phyloP scores from a whole-genome alignment of 2,888 invertebrate genomes.

The Dryadula phaetusa region DNA sequence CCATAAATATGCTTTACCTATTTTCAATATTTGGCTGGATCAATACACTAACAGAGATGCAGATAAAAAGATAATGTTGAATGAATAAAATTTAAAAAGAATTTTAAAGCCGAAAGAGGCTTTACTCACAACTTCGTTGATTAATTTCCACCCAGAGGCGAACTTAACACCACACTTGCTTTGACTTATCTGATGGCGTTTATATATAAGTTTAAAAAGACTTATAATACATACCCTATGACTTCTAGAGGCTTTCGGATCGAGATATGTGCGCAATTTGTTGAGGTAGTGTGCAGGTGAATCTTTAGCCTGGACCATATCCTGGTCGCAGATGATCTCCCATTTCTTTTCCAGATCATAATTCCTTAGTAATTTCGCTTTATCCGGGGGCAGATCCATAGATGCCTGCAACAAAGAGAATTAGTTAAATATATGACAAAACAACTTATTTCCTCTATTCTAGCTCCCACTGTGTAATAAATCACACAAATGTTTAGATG shows the following conservation, averaged over 20 bases:
- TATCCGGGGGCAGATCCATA: constrained; percentile 99
- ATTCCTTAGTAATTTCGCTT: constrained; percentile 96
- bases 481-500: constrained; percentile 24
- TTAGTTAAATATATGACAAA: constrained; percentile 15
- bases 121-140: too few relatives aligned
- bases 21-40: too few relatives aligned
- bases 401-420: constrained; percentile 90
- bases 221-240: constrained; percentile 89
- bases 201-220: not conserved
- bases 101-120: too few relatives aligned
- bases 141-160: too few relatives aligned
- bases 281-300: constrained; percentile 98
- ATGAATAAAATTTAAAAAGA: too few relatives aligned
- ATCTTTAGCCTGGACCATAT: constrained; percentile 99
- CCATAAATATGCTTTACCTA: too few relatives aligned
- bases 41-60: too few relatives aligned
- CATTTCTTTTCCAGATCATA: constrained; percentile 99
- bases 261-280: constrained; percentile 97
- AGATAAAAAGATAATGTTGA: too few relatives aligned
- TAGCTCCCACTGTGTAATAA: constrained; percentile 19
- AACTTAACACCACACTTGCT: too few relatives aligned
- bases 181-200: too few relatives aligned
- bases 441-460: constrained; percentile 23
- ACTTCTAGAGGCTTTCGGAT: constrained; percentile 97
- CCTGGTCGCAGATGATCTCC: constrained; percentile 99